Evolutionary conservation across 1,140 invertebrate genomes (phyloP).

Genomic region (Gonioctena quinquepunctata): DNA sequence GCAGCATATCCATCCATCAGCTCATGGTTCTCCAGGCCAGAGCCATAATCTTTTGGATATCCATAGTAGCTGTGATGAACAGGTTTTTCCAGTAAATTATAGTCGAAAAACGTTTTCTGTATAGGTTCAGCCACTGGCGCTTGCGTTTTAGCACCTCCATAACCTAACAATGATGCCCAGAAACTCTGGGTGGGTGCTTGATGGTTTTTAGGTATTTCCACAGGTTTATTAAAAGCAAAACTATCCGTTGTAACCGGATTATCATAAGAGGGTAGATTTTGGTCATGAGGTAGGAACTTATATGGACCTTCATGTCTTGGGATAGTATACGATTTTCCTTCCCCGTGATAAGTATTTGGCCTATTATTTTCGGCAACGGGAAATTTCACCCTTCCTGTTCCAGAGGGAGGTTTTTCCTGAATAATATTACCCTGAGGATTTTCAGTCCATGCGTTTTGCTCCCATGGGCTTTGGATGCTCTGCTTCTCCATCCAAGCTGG

Average conservation of each 20-base stretch:
- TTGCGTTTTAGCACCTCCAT: background rate
- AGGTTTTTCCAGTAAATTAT: background rate
- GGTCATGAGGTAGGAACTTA: conserved; percentile 17
- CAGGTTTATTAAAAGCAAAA: background rate
- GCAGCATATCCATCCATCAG: background rate
- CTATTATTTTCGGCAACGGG: conserved; percentile 23
- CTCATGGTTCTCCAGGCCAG: background rate
- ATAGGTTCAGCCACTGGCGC: background rate
- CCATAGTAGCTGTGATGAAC: background rate
- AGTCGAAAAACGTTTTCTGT: conserved; percentile 20
- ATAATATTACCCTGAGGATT: background rate
- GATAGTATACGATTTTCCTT: no score
- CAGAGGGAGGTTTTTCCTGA: background rate
- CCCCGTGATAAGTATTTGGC: no score
- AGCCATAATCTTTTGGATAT: background rate
- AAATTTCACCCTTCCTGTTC: conserved; percentile 25
- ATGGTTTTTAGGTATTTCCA: background rate
- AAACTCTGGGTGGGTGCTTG: background rate
- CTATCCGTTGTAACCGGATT: background rate
- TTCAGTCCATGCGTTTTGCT: background rate
- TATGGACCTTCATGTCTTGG: no score
- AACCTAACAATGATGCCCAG: background rate
- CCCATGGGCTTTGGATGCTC: background rate
- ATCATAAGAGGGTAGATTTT: background rate
- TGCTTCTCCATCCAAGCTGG: background rate